Evolutionary conservation across 2,888 invertebrate genomes (phyloP), one percentile per base, ranked within the genome.

Genomic region (Eudemis profundana): DNA sequence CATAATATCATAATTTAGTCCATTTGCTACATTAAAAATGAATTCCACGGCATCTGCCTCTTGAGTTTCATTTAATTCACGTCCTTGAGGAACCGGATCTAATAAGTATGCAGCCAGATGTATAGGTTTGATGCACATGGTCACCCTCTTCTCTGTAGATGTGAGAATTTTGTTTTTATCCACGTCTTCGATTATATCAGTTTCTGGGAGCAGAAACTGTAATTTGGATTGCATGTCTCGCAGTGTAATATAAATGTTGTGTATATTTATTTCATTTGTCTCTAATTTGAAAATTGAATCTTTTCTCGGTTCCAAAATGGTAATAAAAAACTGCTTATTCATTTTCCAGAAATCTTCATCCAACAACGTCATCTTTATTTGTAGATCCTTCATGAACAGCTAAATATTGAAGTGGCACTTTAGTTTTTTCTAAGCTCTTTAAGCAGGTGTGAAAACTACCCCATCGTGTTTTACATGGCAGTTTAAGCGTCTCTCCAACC

Each of bases 321-420:
- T 56, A 47, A 66, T 59, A 60, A 61, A 68, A 10, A 2, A 12
- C 56, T 72, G 23, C 33, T 69, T 64, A 8, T 66, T 47, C 60
- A 69, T 68, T 7, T 40, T 59, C 71, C 73, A 73, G 33, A 72
- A 73, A 60, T 67, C 42, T 42, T 50, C 27, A 23, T 71, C 68
- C n/a, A 73, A 53, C 62, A 72, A 61, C 61, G 69, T 51, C 27
- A 68, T 40, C 15, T 42, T 42, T 15, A 42, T 42, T 15, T 15
- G 14, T n/a, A 7, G 40, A 3, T 17, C 15, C 40, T 42, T 42
- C 40, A 15, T 42, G 40, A 15, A 42, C 40, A 42, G 40, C 40
- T 7, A 42, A 15, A 7, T 14, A 15, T n/a, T 42, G 40, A 15
- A 42, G 40, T 15, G 40, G n/a, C 15, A 42, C 15, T 42, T 42